These are phyloP conservation scores for Callaeas wilsoni DNA, from an alignment of 2,113 vertebrate genomes.

Conservation along the genomic window DNA sequence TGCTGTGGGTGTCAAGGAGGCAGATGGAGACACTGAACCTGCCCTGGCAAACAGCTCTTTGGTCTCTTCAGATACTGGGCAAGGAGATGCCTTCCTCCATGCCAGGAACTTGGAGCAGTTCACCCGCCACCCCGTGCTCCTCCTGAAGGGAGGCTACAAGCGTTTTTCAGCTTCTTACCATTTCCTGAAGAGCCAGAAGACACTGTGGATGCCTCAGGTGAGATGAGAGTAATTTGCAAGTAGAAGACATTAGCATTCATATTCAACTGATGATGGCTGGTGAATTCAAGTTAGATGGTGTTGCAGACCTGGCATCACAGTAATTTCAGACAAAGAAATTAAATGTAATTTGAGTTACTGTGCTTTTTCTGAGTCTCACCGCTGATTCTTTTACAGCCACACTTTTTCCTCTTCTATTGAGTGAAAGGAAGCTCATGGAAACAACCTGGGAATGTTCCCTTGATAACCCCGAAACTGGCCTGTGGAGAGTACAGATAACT, in stretches of 20 bases:
- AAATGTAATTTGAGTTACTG: not conserved
- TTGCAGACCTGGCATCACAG: not conserved
- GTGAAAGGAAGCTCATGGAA: not conserved
- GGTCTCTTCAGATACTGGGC: not conserved
- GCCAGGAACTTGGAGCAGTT: constrained; percentile 58
- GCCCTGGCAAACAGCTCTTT: not conserved
- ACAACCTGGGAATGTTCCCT: not conserved
- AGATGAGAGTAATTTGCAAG: not conserved
- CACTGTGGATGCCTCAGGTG: constrained; percentile 82
- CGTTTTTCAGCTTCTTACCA: constrained; percentile 76
- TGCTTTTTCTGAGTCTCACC: not conserved
- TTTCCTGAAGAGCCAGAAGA: constrained; percentile 79
- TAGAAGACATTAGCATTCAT: not conserved
- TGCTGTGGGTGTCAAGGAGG: not conserved
- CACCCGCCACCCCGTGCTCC: constrained; percentile 60
- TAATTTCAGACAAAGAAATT: not conserved
- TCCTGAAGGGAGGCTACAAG: constrained; percentile 79
- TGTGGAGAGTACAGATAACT: not conserved
- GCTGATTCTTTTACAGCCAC: not conserved
- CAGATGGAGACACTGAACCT: not conserved
- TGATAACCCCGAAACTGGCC: not conserved
- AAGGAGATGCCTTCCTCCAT: constrained; percentile 58
- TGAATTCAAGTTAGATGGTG: not conserved
- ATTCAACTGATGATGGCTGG: not conserved
- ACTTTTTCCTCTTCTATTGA: not conserved